A percentile compares a stretch with the other conserved stretches of the same genome.
Conservation (phyloP, 2,797 vertebrate genomes). For the Rhynchonycteris naso region DNA sequence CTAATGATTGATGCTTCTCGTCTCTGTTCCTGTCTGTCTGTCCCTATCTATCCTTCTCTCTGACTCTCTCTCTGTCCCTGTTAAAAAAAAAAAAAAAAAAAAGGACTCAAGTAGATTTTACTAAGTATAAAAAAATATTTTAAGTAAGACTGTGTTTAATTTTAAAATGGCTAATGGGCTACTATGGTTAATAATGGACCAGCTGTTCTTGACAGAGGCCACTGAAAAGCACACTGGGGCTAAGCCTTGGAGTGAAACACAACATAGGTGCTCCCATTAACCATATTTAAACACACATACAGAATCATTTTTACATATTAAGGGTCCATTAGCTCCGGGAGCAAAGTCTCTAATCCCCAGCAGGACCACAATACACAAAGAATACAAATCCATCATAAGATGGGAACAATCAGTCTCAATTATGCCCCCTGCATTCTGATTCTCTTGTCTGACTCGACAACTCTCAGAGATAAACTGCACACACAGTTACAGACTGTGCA, state of each 20-base stretch:
- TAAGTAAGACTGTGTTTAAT: slow-evolving; percentile 27
- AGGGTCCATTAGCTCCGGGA: slow-evolving; percentile 46
- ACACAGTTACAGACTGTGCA: not conserved
- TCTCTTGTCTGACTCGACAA: not conserved
- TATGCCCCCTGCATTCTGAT: slow-evolving; percentile 15
- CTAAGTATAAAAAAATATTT: not conserved
- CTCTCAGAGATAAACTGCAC: not conserved
- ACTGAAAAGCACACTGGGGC: not conserved
- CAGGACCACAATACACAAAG: not conserved
- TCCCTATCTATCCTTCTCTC: too few relatives aligned
- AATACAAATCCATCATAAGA: slow-evolving; percentile 36
- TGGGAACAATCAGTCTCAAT: not conserved
- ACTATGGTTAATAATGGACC: not conserved
- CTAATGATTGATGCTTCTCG: too few relatives aligned
- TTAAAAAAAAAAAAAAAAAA: not conserved
- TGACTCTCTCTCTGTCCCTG: too few relatives aligned
- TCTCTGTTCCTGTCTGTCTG: too few relatives aligned
- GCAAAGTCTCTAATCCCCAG: not conserved
- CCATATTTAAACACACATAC: not conserved
- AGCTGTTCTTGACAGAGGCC: slow-evolving; percentile 24
- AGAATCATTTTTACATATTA: slow-evolving; percentile 60
- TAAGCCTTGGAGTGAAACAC: slow-evolving; percentile 33
- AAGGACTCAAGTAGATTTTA: not conserved
- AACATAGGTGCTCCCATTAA: slow-evolving; percentile 7
- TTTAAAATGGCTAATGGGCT: not conserved